Conservation (phyloP, 2,797 vertebrate species). For the Myotis myotis region DNA sequence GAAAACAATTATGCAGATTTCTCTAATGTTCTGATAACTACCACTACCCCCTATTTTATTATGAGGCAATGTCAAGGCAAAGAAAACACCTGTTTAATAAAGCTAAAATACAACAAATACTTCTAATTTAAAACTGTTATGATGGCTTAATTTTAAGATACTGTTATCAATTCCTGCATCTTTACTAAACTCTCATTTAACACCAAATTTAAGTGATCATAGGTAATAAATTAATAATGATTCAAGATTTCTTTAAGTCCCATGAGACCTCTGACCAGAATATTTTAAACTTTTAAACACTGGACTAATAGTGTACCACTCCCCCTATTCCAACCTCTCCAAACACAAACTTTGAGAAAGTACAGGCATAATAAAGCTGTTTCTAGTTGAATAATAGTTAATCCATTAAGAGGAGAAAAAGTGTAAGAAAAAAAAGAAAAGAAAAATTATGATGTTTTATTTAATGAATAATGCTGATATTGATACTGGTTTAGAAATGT, state of each 20-base stretch:
- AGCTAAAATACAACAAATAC: constrained; percentile 17
- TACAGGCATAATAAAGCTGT: not conserved
- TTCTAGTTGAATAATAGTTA: constrained; percentile 25
- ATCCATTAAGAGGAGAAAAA: not conserved
- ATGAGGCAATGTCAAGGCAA: not conserved
- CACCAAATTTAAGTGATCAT: constrained; percentile 47
- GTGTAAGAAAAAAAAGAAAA: not conserved
- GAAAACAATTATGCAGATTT: constrained; percentile 1
- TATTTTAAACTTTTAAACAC: constrained; percentile 58
- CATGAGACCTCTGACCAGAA: constrained; percentile 18
- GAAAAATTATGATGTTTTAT: not conserved
- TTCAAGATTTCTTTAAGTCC: constrained; percentile 47
- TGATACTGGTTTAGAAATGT: constrained; percentile 34
- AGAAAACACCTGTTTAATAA: constrained; percentile 42
- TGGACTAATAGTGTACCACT: not conserved
- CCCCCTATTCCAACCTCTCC: not conserved
- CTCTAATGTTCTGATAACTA: constrained; percentile 47
- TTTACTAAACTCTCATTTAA: constrained; percentile 55
- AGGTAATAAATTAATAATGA: constrained; percentile 48
- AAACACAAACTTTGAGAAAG: constrained; percentile 4
- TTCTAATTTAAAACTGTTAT: not conserved
- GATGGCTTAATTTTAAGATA: not conserved
- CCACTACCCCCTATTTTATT: not conserved
- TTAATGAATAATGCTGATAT: constrained; percentile 20
- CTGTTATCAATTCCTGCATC: not conserved